phyloP scores from a whole-genome alignment of 2,888 invertebrate species.

The Drosophila nigricruria region DNA sequence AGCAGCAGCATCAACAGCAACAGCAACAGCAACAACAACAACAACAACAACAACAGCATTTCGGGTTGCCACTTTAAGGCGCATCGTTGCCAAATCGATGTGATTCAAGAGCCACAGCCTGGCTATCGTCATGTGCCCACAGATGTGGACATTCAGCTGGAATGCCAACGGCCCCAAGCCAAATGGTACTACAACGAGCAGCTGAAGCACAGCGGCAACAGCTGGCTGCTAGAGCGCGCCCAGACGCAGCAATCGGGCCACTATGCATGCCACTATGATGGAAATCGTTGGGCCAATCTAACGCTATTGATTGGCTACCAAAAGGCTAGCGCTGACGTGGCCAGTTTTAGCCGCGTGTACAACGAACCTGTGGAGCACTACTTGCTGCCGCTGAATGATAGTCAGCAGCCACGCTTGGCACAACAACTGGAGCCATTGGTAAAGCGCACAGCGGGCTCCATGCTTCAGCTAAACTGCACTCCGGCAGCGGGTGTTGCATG shows the following conservation, averaged over 20 bases:
- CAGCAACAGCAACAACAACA: not conserved
- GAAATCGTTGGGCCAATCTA: constrained; percentile 77
- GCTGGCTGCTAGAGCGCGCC: constrained; percentile 51
- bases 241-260: constrained; percentile 68
- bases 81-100: constrained; percentile 62
- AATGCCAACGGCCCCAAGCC: constrained; percentile 43
- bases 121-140: constrained; percentile 45
- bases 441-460: constrained; percentile 91
- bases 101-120: constrained; percentile 28
- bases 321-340: constrained; percentile 54
- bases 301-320: constrained; percentile 70
- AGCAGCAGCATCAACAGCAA: constrained; percentile 5
- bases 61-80: constrained; percentile 52
- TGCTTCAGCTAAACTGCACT: constrained; percentile 89
- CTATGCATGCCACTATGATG: constrained; percentile 74
- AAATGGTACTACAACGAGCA: constrained; percentile 70
- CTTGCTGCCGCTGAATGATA: constrained; percentile 32
- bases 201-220: constrained; percentile 33
- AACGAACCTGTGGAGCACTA: constrained; percentile 28
- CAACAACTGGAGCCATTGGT: constrained; percentile 47
- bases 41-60: constrained; percentile 4
- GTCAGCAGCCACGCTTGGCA: constrained; percentile 26
- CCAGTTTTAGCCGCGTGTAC: constrained; percentile 43
- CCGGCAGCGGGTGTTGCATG: constrained; percentile 87
- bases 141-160: constrained; percentile 63